phyloP scores from a whole-genome alignment of 2,113 vertebrate genomes.

The Tachuris rubrigastra region DNA sequence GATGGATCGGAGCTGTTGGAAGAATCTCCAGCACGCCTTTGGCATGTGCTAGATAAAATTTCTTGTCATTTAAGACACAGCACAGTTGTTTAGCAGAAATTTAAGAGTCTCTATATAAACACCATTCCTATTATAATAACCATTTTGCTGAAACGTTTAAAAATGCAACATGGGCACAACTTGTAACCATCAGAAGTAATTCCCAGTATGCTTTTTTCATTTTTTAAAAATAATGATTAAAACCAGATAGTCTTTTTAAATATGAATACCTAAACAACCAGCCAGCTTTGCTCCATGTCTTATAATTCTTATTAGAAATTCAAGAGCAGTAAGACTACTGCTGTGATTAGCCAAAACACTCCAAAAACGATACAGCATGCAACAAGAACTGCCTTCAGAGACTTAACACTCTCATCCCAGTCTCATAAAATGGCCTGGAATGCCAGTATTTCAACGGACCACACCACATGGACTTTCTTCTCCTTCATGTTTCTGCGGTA shows the following conservation, averaged over 20 bases:
- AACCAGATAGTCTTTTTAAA: not conserved
- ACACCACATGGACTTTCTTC: not conserved
- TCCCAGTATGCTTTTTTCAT: not conserved
- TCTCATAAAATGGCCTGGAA: not conserved
- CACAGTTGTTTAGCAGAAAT: constrained; percentile 64
- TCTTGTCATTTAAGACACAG: constrained; percentile 48
- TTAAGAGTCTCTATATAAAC: constrained; percentile 39
- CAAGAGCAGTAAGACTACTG: not conserved
- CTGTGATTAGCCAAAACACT: not conserved
- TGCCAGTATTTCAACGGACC: not conserved
- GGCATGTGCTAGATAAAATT: constrained; percentile 47
- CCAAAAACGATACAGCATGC: not conserved
- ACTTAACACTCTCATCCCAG: not conserved
- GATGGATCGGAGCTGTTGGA: constrained; percentile 37
- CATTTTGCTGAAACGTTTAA: constrained; percentile 27
- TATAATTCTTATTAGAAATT: not conserved
- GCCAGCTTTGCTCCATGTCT: not conserved
- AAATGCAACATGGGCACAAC: constrained; percentile 6
- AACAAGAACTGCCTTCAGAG: not conserved
- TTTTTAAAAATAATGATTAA: not conserved
- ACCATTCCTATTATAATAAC: constrained; percentile 3
- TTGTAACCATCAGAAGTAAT: not conserved
- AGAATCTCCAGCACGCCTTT: constrained; percentile 47
- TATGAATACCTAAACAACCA: not conserved
- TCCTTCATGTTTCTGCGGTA: not conserved